Conservation (phyloP, 2,113 vertebrate species). For the Abramis brama region DNA sequence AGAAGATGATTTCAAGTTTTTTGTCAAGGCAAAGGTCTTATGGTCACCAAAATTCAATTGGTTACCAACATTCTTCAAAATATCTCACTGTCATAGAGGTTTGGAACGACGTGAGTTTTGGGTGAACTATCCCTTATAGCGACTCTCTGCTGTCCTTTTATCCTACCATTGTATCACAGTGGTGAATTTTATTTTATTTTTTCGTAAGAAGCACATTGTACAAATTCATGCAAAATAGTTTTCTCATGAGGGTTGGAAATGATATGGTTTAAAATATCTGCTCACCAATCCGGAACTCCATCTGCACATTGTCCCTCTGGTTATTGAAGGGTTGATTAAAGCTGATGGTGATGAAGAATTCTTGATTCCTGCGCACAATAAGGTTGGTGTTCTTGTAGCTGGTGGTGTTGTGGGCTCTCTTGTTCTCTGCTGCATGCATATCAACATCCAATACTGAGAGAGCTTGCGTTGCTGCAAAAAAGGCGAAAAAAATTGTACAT, state of each 20-base stretch:
- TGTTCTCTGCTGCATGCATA: conserved; percentile 76
- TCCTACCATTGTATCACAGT: not conserved
- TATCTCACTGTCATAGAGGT: not conserved
- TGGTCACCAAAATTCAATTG: too few relatives aligned
- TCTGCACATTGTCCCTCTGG: conserved; percentile 71
- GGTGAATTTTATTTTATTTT: not conserved
- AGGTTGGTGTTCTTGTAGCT: conserved; percentile 70
- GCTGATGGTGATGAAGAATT: conserved; percentile 75
- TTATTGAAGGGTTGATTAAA: conserved; percentile 73
- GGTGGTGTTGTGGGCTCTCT: conserved; percentile 78
- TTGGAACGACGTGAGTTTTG: not conserved
- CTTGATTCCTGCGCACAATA: conserved; percentile 81
- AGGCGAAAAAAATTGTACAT: not conserved
- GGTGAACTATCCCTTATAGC: not conserved
- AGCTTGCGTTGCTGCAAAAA: not conserved
- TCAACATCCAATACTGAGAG: conserved; percentile 64
- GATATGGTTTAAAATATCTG: conserved; percentile 2
- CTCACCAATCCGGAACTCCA: conserved; percentile 86
- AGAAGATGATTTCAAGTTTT: not conserved
- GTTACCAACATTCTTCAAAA: not conserved
- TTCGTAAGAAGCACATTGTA: too few relatives aligned
- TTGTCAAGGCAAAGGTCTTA: not conserved
- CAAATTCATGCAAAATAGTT: too few relatives aligned
- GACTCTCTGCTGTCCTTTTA: not conserved
- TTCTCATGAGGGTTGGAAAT: not conserved